Conservation (phyloP, 2,888 invertebrate species). For the Neuroscelio doddi region DNA sequence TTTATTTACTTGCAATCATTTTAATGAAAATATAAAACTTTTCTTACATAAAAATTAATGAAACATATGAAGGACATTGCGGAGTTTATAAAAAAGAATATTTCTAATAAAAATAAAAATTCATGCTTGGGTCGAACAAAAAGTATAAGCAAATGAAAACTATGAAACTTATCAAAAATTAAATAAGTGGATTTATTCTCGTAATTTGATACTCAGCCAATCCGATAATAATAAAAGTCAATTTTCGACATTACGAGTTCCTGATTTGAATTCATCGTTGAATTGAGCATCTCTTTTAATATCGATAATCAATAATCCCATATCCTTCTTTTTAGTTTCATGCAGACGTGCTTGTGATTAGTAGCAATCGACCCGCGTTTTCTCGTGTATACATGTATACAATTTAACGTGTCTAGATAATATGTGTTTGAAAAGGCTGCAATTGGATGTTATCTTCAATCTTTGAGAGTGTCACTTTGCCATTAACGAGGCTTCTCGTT, state of each 20-base stretch:
- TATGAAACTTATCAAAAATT: too few species aligned
- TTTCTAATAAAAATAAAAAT: too few species aligned
- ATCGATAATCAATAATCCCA: constrained; percentile 9
- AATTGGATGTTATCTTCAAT: constrained; percentile 7
- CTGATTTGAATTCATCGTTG: not conserved
- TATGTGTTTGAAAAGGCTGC: constrained; percentile 7
- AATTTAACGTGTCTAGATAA: constrained; percentile 9
- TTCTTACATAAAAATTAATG: too few species aligned
- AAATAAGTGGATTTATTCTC: too few species aligned
- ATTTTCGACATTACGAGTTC: not conserved
- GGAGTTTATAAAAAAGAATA: too few species aligned
- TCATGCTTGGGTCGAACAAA: too few species aligned
- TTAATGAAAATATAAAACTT: too few species aligned
- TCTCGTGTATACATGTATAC: too few species aligned
- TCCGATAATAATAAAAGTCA: not conserved
- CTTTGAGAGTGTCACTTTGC: constrained; percentile 4
- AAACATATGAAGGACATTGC: too few species aligned
- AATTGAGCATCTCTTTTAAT: not conserved
- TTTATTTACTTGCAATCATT: too few species aligned
- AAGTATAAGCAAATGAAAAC: too few species aligned
- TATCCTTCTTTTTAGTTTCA: not conserved
- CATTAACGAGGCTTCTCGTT: constrained; percentile 6
- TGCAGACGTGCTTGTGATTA: not conserved
- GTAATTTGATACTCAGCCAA: too few species aligned
- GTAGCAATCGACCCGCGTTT: constrained; percentile 5